phyloP scores from a whole-genome alignment of 2,888 invertebrate genomes.

The Scaptomyza polygonia region DNA sequence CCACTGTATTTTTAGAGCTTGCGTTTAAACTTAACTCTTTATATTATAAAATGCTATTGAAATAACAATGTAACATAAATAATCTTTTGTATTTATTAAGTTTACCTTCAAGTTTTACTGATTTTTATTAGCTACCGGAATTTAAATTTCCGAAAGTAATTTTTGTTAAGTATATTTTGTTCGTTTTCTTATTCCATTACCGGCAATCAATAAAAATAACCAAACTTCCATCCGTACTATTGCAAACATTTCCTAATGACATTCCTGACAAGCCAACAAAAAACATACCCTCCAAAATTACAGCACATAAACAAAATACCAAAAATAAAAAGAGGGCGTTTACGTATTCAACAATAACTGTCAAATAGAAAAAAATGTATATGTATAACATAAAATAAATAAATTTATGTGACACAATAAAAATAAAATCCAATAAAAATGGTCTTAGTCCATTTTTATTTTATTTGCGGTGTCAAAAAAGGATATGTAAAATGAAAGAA shows the following conservation, averaged over 20 bases:
- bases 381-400: constrained; percentile 56
- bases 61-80: neutral
- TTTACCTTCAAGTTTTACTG: neutral
- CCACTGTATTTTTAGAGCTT: too few species aligned
- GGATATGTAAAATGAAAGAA: constrained; percentile 46
- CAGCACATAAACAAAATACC: constrained; percentile 42
- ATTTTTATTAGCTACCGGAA: neutral
- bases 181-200: constrained; percentile 1
- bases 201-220: constrained; percentile 39
- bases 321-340: constrained; percentile 57
- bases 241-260: constrained; percentile 20
- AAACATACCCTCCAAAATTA: constrained; percentile 37
- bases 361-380: constrained; percentile 59
- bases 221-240: constrained; percentile 12
- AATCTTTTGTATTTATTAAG: neutral
- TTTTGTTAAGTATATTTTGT: neutral
- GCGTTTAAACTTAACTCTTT: too few species aligned
- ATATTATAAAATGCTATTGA: neutral
- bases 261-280: constrained; percentile 26
- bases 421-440: constrained; percentile 73
- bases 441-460: constrained; percentile 21
- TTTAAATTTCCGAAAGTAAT: neutral
- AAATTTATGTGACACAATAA: constrained; percentile 73
- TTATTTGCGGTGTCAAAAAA: constrained; percentile 41
- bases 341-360: constrained; percentile 72